Conservation (phyloP, 1,140 invertebrate genomes). For the Lepidostoma basale region DNA sequence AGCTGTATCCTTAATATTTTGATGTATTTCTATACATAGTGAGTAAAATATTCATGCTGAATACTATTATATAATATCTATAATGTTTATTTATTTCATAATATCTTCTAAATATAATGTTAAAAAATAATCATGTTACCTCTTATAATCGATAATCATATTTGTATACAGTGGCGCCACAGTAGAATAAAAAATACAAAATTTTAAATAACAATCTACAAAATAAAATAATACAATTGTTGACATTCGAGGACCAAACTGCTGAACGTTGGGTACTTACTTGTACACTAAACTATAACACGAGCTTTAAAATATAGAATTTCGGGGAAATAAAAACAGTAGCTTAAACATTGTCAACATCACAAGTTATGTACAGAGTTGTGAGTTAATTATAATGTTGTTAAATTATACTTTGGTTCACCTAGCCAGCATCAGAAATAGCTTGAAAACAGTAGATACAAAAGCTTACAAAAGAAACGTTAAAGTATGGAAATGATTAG, state of each 20-base stretch:
- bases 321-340: conserved; percentile 2
- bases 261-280: background rate
- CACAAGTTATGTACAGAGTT: conserved; percentile 10
- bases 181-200: no score
- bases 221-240: background rate
- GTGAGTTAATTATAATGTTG: conserved; percentile 20
- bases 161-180: conserved; percentile 44
- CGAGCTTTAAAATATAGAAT: no score
- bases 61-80: conserved; percentile 45
- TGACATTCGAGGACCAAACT: background rate
- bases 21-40: conserved; percentile 43
- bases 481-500: conserved; percentile 13
- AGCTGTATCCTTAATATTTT: conserved; percentile 25
- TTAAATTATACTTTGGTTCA: conserved; percentile 42
- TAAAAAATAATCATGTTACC: conserved; percentile 45
- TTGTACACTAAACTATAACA: background rate
- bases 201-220: conserved; percentile 1
- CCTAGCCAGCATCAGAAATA: conserved; percentile 34
- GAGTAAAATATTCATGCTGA: conserved; percentile 47
- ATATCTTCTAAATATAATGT: conserved; percentile 44
- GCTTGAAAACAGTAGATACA: conserved; percentile 14
- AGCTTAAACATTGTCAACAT: conserved; percentile 12
- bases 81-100: conserved; percentile 41
- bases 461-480: conserved; percentile 5
- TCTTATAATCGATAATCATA: conserved; percentile 40